Evolutionary conservation across 2,888 invertebrate species (phyloP), one percentile per base, ranked within the genome.

Genomic region (Limulus polyphemus): DNA sequence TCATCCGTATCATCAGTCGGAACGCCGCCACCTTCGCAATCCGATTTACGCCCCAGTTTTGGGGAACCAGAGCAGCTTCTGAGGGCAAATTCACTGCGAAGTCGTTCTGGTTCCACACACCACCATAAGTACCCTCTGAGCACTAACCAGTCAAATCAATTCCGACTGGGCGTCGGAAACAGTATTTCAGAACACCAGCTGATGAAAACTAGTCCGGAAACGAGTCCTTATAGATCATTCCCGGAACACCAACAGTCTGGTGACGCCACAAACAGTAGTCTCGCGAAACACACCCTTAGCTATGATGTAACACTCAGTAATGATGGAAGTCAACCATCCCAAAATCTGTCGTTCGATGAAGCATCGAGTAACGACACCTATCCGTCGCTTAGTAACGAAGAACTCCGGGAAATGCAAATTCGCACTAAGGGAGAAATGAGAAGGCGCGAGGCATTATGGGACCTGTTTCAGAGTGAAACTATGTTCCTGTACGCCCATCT

Each of bases 401-500:
- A 32, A 7, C 32, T 32, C 16, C 59, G 66, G 49, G 69, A 67
- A 55, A 62, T 60, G 47, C 58, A 65, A 32, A 69, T 68, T 9
- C 55, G 68, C 4, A 65, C 69, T 1, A 59, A 65, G 58, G 63
- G 69, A 60, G 77, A 75, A 67, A 72, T 72, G 66, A 79, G 74
- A 72, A 73, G 76, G 68, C 72, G 80, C 54, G 81, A 82, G 70
- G 81, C 82, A 10, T 78, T 83, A 14, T 83, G 83, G 83, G 83
- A 83, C 72, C 75, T 83, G 11, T 83, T 83, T 73, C 81, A 81
- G 72, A 80, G 80, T 65, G 82, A 83, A 73, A 78, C 81, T 69
- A 79, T 81, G 64, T 83, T 83, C 72, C 79, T 83, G 47, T 79
- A 81, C 61, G 80, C 82, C 65, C 82, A 83, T 72, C 75, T 83